Conservation (phyloP, 1,140 invertebrate genomes). For the Cotesia vestalis region DNA sequence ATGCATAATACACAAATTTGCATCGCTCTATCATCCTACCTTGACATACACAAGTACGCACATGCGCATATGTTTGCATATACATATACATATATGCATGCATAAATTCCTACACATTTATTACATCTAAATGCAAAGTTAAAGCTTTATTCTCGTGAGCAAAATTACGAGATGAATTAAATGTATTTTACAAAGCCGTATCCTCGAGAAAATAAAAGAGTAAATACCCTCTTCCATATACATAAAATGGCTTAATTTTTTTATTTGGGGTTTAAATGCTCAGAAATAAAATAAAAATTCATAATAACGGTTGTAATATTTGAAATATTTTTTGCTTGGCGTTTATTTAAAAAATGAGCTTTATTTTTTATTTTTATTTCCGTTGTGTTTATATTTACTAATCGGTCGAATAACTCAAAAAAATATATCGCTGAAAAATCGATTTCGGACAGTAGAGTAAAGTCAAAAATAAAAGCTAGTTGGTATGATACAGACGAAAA, state of each 20-base stretch:
- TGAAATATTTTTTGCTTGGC: too few relatives aligned
- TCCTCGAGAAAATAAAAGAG: not conserved
- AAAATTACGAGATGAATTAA: slow-evolving; percentile 17
- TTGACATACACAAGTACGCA: not conserved
- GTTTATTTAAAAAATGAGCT: not conserved
- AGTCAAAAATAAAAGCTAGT: not conserved
- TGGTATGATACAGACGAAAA: not conserved
- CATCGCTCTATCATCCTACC: not conserved
- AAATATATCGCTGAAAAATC: too few relatives aligned
- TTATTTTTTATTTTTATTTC: not conserved
- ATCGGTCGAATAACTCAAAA: not conserved
- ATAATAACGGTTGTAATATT: too few relatives aligned
- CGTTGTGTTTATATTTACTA: not conserved
- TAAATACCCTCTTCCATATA: not conserved
- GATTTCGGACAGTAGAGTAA: not conserved
- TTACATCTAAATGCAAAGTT: too few relatives aligned
- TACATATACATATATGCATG: not conserved
- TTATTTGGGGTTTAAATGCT: too few relatives aligned
- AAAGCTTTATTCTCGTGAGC: not conserved
- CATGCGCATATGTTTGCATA: not conserved
- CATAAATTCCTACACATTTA: too few relatives aligned
- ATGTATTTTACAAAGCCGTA: not conserved
- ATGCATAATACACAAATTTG: slow-evolving; percentile 8
- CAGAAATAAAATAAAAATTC: too few relatives aligned
- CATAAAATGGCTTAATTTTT: too few relatives aligned